These are phyloP conservation scores for Iphiclides podalirius DNA, from an alignment of 2,888 invertebrate genomes.

Conservation along the genomic window DNA sequence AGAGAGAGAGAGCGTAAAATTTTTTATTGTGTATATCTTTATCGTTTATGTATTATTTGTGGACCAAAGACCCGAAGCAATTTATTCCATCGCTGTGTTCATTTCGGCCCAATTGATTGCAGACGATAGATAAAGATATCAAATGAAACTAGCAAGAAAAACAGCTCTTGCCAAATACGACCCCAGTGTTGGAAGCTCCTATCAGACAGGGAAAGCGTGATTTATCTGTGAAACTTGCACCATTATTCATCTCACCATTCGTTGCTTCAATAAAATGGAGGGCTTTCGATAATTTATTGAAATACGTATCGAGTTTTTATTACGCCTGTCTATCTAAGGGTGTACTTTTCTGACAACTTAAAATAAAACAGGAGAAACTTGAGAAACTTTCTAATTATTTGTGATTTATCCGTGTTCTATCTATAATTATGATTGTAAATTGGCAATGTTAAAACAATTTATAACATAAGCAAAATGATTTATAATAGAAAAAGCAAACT, in stretches of 20 bases:
- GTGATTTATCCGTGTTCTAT: no score
- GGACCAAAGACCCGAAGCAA: conserved; percentile 20
- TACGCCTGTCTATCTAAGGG: conserved; percentile 54
- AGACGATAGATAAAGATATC: conserved; percentile 57
- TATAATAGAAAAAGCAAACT: no score
- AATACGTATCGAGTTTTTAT: conserved; percentile 70
- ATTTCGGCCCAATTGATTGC: conserved; percentile 53
- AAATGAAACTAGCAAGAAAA: conserved; percentile 59
- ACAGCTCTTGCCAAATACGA: conserved; percentile 63
- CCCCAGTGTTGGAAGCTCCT: conserved; percentile 58
- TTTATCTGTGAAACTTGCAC: conserved; percentile 74
- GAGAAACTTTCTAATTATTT: conserved; percentile 1
- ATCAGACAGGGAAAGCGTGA: conserved; percentile 63
- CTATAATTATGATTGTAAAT: no score
- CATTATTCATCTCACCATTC: conserved; percentile 78
- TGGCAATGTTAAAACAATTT: no score
- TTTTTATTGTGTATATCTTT: no score
- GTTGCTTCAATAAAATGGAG: conserved; percentile 78
- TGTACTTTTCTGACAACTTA: conserved; percentile 9
- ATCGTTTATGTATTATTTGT: no score
- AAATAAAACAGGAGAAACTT: not conserved
- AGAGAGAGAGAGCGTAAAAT: no score
- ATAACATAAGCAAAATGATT: no score
- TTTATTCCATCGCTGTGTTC: conserved; percentile 30
- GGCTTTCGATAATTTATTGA: conserved; percentile 74